Base-by-base conservation (phyloP, 53 echinoderm and acorn worm genomes). In the Temnopleurus reevesii region DNA sequence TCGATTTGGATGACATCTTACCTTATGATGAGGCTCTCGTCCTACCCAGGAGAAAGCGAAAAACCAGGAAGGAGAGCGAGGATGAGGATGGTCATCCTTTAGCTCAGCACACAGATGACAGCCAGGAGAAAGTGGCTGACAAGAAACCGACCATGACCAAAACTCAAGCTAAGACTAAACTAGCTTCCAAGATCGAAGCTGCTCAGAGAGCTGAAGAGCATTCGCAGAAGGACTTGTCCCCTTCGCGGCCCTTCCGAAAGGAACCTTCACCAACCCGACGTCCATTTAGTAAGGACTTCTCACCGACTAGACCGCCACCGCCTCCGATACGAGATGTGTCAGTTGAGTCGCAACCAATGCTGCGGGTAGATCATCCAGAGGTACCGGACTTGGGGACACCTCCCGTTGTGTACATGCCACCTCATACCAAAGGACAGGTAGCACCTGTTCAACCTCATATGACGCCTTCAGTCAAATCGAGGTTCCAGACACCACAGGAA, bases 1-100 rank as follows among this genome's bases (percentile, higher is more conserved):
- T 96, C 53, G 99, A 96, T 79, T 84, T 99, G 44, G 98, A 98
- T 55, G 98, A 97, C 88, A 88, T 96, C 64, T 86, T 99, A 30
- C 99, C 98, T 0, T 98, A 96, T 28, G 99, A 98, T 59, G 99
- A 95, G 23, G 91, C 60, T 53, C 46, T 94, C 13, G 91, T 92
- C 43, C 91, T 93, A 23, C 94, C 97, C 21, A 63, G 86, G 41
- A 85, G 89, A 15, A 90, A 93, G 63, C 91, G 90, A 27, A 91
- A 90, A 5, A 61, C 80, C 24, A 77, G 90, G 58, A 90, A 71
- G 41, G 92, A 92, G 49, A 90, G 90, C 54, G 93, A 93, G 34
- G 83, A 91, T 15, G 93, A 95, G 23, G 91, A 92, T 36, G 79
- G 76, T 12, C 92, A 89, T 83, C 91, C 92, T 2, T 92, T 92